phyloP scores from a whole-genome alignment of 1,140 invertebrate genomes.

The Atta texana region DNA sequence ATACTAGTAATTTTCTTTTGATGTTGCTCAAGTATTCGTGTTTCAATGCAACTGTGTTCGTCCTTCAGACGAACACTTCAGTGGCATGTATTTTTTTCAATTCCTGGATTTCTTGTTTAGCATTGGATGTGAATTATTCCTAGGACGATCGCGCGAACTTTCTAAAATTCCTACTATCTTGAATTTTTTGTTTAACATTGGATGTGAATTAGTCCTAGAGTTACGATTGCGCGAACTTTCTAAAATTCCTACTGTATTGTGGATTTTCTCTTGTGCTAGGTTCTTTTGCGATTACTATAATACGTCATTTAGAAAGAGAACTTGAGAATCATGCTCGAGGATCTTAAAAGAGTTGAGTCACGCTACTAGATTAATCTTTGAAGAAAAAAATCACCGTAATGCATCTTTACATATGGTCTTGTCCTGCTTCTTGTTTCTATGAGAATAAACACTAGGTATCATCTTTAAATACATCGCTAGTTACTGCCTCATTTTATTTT shows the following conservation, averaged over 20 bases:
- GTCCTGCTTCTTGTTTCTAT: neutral
- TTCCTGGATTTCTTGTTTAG: conserved; percentile 85
- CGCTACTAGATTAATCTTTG: conserved; percentile 35
- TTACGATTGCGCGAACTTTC: conserved; percentile 47
- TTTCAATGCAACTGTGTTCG: conserved; percentile 85
- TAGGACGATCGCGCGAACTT: conserved; percentile 41
- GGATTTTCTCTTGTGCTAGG: conserved; percentile 34
- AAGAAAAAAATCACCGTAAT: neutral
- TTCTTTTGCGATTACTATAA: conserved; percentile 23
- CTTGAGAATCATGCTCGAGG: too few relatives aligned
- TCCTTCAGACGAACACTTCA: conserved; percentile 87
- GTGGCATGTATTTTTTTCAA: conserved; percentile 79
- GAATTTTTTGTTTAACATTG: conserved; percentile 87
- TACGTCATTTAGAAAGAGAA: neutral
- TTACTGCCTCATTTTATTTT: conserved; percentile 28
- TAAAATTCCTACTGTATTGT: conserved; percentile 32
- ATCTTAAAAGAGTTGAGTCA: conserved; percentile 23
- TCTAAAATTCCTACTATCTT: conserved; percentile 63
- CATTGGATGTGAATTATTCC: conserved; percentile 88
- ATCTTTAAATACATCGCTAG: neutral
- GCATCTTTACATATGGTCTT: neutral
- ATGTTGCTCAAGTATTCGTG: conserved; percentile 79
- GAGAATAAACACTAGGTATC: conserved; percentile 2
- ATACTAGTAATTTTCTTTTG: conserved; percentile 77
- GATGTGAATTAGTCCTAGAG: conserved; percentile 86